phyloP scores from a whole-genome alignment of 2,797 vertebrate genomes.

The Mus minutoides region DNA sequence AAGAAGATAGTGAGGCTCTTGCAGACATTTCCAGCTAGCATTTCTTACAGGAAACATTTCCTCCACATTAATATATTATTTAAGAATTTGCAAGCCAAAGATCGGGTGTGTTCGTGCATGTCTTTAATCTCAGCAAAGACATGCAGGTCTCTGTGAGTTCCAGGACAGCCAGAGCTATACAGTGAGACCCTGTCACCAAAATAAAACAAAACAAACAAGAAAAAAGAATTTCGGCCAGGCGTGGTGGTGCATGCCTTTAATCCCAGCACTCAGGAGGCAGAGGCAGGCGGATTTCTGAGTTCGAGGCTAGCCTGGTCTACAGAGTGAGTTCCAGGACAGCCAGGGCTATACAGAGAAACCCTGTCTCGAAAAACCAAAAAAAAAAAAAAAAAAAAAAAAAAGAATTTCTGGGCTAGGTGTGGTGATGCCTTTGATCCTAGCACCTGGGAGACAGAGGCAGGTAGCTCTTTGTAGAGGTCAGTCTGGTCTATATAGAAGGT shows the following conservation, averaged over 20 bases:
- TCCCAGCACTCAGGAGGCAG: no score
- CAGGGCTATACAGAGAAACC: background rate
- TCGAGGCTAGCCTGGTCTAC: no score
- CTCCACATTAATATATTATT: slow-evolving; percentile 16
- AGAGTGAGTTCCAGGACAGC: background rate
- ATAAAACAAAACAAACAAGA: background rate
- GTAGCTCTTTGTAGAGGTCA: background rate
- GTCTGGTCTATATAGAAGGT: background rate
- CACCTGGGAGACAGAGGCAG: background rate
- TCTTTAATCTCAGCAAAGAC: background rate
- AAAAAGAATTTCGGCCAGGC: background rate
- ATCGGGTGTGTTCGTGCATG: background rate
- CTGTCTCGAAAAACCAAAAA: background rate
- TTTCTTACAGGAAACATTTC: slow-evolving; percentile 18
- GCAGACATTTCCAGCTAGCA: slow-evolving; percentile 28
- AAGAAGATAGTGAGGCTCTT: slow-evolving; percentile 31
- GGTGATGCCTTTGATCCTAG: background rate
- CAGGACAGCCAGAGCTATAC: background rate
- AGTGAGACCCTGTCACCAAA: background rate
- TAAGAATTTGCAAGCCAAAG: slow-evolving; percentile 17
- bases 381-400: background rate
- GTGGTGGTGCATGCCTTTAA: background rate
- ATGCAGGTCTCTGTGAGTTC: background rate
- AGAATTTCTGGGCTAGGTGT: background rate
- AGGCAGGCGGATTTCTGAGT: no score